Evolutionary conservation across 2,797 vertebrate species (phyloP).

Genomic region (Nothura maculosa): DNA sequence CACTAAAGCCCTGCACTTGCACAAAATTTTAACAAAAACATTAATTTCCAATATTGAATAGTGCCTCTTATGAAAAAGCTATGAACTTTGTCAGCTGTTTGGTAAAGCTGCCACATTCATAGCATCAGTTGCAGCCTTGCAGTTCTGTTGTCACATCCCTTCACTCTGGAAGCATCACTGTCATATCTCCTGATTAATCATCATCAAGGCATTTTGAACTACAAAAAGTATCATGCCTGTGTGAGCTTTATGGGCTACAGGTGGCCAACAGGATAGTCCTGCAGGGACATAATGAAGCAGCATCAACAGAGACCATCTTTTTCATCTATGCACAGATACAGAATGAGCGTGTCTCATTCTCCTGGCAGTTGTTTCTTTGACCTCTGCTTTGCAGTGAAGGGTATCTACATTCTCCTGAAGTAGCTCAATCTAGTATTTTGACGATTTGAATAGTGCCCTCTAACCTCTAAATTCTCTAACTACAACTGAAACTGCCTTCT

Average conservation of each 20-base stretch:
- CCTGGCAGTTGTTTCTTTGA: no score
- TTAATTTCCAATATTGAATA: background rate
- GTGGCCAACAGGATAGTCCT: background rate
- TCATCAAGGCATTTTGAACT: background rate
- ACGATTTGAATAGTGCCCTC: background rate
- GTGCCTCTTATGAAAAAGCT: background rate
- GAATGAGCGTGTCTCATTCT: rapidly evolving
- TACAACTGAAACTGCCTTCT: background rate
- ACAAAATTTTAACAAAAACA: background rate
- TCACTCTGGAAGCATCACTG: background rate
- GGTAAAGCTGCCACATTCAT: background rate
- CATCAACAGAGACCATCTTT: background rate
- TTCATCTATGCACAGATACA: background rate
- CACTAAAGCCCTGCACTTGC: background rate
- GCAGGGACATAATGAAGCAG: background rate
- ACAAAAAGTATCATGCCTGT: background rate
- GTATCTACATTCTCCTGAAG: no score
- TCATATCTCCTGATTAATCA: background rate
- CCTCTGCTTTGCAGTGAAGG: no score
- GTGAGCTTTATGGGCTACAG: background rate
- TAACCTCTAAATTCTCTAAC: background rate
- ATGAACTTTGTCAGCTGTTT: background rate
- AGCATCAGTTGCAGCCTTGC: background rate
- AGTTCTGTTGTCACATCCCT: background rate
- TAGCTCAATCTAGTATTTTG: background rate